Conservation (phyloP, 2,888 invertebrate genomes). For the Rotaria magnacalcarata region DNA sequence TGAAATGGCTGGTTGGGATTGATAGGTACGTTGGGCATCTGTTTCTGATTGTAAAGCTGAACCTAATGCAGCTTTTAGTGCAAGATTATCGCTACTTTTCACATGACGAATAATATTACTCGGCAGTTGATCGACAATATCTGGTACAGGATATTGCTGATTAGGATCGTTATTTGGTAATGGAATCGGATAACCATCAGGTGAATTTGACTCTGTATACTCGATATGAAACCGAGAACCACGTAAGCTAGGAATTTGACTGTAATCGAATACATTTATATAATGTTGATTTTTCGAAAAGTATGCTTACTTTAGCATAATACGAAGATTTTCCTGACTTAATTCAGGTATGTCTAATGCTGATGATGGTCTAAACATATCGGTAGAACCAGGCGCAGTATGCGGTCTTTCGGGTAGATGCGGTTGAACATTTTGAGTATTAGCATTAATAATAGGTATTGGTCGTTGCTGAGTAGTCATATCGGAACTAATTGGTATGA, state of each 20-base stretch:
- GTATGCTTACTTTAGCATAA: background rate
- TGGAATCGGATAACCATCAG: background rate
- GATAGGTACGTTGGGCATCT: background rate
- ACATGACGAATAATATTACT: background rate
- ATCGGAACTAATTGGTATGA: background rate
- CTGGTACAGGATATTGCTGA: background rate
- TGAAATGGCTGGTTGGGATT: background rate
- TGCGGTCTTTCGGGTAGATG: background rate
- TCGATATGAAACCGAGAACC: background rate
- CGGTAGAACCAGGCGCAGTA: background rate
- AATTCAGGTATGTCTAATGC: background rate
- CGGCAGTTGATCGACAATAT: conserved; percentile 6
- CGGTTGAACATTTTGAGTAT: background rate
- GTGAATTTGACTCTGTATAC: background rate
- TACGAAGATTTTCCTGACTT: background rate
- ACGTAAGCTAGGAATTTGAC: background rate
- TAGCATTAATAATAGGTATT: background rate
- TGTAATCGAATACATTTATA: background rate
- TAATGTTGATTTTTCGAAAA: background rate
- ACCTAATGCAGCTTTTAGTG: background rate
- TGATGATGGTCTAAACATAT: background rate
- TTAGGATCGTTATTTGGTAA: too few species aligned
- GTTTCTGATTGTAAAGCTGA: background rate
- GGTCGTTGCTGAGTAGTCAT: background rate
- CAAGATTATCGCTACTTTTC: background rate